Evolutionary conservation across 2,113 vertebrate species (phyloP), one percentile per base, ranked within the genome.

Genomic region (Heloderma charlesbogerti): DNA sequence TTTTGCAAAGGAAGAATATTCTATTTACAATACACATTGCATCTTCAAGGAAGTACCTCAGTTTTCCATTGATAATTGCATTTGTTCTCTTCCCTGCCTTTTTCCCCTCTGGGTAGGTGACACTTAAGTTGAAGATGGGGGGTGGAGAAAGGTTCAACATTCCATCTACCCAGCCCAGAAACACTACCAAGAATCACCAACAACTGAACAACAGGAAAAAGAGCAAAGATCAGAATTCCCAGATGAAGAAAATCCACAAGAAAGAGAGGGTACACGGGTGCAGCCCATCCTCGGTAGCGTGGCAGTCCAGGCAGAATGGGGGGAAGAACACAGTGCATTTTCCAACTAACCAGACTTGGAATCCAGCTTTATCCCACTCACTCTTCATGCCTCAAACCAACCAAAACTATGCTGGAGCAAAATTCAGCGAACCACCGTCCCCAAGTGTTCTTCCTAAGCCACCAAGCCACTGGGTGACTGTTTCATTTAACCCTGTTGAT

Each of bases 341-440:
- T 90, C 94, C 98, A 95, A 96, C 43, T 88, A 98, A 98, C 95
- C 98, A 98, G 91, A 98, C 95, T 37, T 98, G 98, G 99, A 98
- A 98, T 90, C 97, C 98, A 1, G 95, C 97, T 10, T 96, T 90
- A 86, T 67, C 89, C 60, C 98, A 96, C 91, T 96, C 98, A 75
- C 96, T 99, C 86, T 98, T 99, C 95, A 96, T 97, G 72, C 93
- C 98, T 93, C 98, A 98, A 89, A 96, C 97, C 90, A 98, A 97
- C 90, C 98, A 98, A 67, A 98, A 98, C 96, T 99, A 99, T 54
- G 99, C 99, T 45, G 99, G 99, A 93, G 98, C 99, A 67, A 99
- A 99, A 96, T 99, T 99, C 93, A 99, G 99, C 20, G 99, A 99
- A 96, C 99, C 99, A 0, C 99, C 99, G 48, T 99, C 98, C 72